Base-by-base conservation (phyloP, 2,113 vertebrate species). In the Pandion haliaetus region DNA sequence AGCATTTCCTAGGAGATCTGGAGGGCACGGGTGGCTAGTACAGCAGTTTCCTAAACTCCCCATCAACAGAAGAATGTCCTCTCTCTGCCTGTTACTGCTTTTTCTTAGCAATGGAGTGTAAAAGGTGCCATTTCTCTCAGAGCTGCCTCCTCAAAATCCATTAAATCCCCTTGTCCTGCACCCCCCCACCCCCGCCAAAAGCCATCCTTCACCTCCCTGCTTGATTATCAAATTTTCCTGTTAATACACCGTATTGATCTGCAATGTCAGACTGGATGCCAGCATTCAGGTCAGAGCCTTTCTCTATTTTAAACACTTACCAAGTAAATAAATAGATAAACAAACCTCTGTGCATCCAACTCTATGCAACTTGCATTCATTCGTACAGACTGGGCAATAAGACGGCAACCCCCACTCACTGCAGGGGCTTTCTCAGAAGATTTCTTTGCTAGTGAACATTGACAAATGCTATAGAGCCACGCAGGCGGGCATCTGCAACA, bases 401-500 rank as follows among this genome's bases (percentile, higher is more conserved):
- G 61, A 66, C 40, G 67, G 82, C 74, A 40, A 36, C 62, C 89
- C 93, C 74, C 86, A 32, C 58, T 92, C 84, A 95, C 95, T 97
- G 97, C 98, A 97, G 97, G 42, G 50, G 95, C 58, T 95, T 95
- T 92, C 82, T 73, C 45, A 36, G 77, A 94, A 90, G 36, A 31
- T 55, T 85, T 77, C 50, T 86, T 85, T 71, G 67, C 82, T 74
- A 32, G 34, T 31, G 91, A 96, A 93, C 73, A 50, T 92, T 95
- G 81, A 82, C 34, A 88, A 91, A 97, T 49, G 63, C 77, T 14
- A 38, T 4, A 95, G 34, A 86, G 72, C 55, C 42, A 88, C 23
- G 21, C 47, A 85, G 63, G 89, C 94, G 94, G 78, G 57, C 70
- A 44, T 66, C 95, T 96, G 95, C 93, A 97, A 71, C 85, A 76